These are phyloP conservation scores for Cheilosia urbana DNA, from an alignment of 2,888 invertebrate genomes.

Conservation along the genomic window DNA sequence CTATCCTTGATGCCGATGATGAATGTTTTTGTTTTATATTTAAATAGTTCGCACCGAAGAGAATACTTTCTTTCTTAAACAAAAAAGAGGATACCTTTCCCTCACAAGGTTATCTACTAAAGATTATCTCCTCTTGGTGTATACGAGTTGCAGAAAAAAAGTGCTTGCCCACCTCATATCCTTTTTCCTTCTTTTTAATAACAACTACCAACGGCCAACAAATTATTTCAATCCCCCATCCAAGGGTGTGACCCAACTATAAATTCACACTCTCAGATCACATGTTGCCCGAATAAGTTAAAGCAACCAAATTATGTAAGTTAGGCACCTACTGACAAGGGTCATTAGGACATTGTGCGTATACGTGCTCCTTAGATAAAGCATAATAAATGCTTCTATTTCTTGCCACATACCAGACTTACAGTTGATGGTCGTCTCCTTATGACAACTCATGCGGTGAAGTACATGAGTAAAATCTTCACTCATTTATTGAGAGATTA, in stretches of 20 bases:
- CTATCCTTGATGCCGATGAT: no score
- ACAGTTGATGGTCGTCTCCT: conserved; percentile 4
- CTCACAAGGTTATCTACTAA: no score
- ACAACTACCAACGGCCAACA: neutral
- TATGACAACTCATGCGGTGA: conserved; percentile 25
- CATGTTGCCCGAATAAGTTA: conserved; percentile 20
- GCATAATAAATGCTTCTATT: conserved; percentile 51
- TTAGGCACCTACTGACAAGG: conserved; percentile 7
- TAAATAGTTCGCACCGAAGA: no score
- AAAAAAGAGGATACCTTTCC: no score
- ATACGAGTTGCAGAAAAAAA: no score
- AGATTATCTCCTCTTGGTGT: no score
- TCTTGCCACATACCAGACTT: conserved; percentile 13
- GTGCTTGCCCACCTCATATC: no score
- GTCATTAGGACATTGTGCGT: conserved; percentile 32
- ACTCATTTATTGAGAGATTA: conserved; percentile 72
- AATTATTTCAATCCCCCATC: neutral
- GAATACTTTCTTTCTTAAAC: no score
- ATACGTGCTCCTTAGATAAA: conserved; percentile 50
- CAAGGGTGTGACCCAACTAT: conserved; percentile 15
- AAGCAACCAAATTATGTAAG: conserved; percentile 39
- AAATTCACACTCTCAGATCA: conserved; percentile 19
- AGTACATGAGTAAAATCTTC: conserved; percentile 55
- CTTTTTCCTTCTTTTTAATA: neutral
- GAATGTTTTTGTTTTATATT: no score